A percentile compares a stretch with the other conserved stretches of the same genome.
These are phyloP conservation scores for Campaea margaritaria DNA, from an alignment of 2,888 invertebrate species.

Conservation along the genomic window DNA sequence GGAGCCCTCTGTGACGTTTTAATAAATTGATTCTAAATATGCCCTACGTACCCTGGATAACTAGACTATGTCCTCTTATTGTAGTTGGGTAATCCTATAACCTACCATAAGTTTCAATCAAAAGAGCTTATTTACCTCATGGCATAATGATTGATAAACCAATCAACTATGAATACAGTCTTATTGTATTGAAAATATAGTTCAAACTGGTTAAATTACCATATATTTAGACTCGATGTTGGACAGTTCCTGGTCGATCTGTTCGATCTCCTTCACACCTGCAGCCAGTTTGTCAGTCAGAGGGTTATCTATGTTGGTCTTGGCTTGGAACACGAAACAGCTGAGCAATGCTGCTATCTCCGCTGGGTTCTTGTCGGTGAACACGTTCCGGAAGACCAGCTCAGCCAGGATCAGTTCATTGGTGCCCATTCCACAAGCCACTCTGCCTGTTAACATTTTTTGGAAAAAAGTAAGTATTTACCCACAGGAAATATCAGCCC, in stretches of 20 bases:
- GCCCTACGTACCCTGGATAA: no score
- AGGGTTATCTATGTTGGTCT: slow-evolving; percentile 86
- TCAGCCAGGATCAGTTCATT: slow-evolving; percentile 97
- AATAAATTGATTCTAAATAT: no score
- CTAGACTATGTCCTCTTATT: no score
- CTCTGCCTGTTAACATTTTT: slow-evolving; percentile 54
- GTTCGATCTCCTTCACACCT: slow-evolving; percentile 89
- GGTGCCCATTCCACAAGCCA: slow-evolving; percentile 81
- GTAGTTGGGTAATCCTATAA: no score
- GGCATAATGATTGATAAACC: no score
- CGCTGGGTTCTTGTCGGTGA: slow-evolving; percentile 93
- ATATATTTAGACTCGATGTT: slow-evolving; percentile 87
- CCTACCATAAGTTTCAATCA: no score
- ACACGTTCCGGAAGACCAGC: slow-evolving; percentile 94
- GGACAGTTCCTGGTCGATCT: slow-evolving; percentile 88
- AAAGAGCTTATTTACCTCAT: no score
- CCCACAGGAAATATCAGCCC: no score
- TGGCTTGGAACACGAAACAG: slow-evolving; percentile 96
- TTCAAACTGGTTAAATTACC: slow-evolving; percentile 62
- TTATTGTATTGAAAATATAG: no score
- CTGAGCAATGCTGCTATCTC: slow-evolving; percentile 98
- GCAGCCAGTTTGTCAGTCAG: slow-evolving; percentile 85
- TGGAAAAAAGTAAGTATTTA: no score
- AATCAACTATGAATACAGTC: no score
- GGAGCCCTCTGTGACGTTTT: no score